phyloP scores from a whole-genome alignment of 2,888 invertebrate species.

The Luperina testacea region DNA sequence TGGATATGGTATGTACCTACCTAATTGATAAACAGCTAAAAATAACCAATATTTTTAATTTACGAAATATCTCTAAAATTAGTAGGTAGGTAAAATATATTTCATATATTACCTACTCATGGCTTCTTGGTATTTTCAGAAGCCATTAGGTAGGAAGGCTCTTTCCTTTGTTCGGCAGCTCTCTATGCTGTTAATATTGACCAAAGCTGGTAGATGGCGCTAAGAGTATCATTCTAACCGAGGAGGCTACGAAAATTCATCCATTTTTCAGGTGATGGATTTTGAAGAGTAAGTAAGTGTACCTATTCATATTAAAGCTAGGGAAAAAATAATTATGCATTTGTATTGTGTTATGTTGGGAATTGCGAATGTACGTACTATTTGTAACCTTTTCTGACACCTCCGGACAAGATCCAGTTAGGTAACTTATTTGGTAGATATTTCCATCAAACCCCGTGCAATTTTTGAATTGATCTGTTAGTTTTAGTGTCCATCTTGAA shows the following conservation, averaged over 20 bases:
- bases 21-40: too few relatives aligned
- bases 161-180: slow-evolving; percentile 33
- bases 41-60: background rate
- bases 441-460: background rate
- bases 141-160: background rate
- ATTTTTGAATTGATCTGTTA: background rate
- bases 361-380: background rate
- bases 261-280: background rate
- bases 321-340: background rate
- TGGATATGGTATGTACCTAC: too few relatives aligned
- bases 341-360: background rate
- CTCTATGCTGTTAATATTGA: slow-evolving; percentile 22
- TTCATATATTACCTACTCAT: too few relatives aligned
- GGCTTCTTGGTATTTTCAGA: slow-evolving; percentile 21
- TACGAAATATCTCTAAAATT: background rate
- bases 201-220: slow-evolving; percentile 45
- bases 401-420: background rate
- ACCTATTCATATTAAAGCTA: background rate
- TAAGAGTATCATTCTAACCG: background rate
- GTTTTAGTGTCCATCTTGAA: background rate
- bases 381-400: background rate
- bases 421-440: background rate
- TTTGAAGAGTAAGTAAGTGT: background rate
- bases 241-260: background rate
- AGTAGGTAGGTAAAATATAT: background rate